Conservation (phyloP, 2,113 vertebrate genomes). For the Rhizomys pruinosus region DNA sequence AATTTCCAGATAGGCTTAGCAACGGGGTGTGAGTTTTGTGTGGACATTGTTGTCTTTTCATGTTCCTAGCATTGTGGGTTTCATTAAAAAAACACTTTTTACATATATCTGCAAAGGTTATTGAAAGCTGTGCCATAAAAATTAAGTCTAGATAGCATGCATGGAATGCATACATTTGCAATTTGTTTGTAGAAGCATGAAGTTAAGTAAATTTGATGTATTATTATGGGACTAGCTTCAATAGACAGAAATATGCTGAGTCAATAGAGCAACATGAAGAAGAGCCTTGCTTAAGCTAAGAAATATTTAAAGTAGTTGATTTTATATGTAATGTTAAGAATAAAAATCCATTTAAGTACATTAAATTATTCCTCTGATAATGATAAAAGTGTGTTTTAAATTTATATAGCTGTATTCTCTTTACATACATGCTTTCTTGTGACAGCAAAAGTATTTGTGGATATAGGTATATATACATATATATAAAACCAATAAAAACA, state of each 20-base stretch:
- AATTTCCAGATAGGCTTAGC: neutral
- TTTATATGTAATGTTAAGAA: slow-evolving; percentile 41
- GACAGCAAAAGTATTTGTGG: neutral
- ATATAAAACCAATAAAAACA: slow-evolving; percentile 58
- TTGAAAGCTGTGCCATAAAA: neutral
- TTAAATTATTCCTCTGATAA: neutral
- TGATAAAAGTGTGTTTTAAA: slow-evolving; percentile 25
- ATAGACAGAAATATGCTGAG: slow-evolving; percentile 5
- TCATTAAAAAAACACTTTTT: neutral
- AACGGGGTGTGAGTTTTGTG: neutral
- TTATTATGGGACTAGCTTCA: neutral
- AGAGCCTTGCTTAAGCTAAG: slow-evolving; percentile 30
- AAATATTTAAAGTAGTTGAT: slow-evolving; percentile 50
- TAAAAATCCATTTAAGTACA: neutral
- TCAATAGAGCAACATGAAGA: neutral
- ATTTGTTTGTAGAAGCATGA: neutral
- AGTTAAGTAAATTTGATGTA: neutral
- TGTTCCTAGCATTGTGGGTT: neutral
- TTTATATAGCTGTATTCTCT: neutral
- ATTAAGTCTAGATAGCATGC: neutral
- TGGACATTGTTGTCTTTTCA: neutral
- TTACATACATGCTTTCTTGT: neutral
- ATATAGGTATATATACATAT: neutral
- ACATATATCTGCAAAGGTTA: neutral
- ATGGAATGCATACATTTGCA: slow-evolving; percentile 45